A percentile compares a stretch with the other conserved stretches of the same genome.
phyloP scores from a whole-genome alignment of 2,888 invertebrate species.

The Crematogaster levior region DNA sequence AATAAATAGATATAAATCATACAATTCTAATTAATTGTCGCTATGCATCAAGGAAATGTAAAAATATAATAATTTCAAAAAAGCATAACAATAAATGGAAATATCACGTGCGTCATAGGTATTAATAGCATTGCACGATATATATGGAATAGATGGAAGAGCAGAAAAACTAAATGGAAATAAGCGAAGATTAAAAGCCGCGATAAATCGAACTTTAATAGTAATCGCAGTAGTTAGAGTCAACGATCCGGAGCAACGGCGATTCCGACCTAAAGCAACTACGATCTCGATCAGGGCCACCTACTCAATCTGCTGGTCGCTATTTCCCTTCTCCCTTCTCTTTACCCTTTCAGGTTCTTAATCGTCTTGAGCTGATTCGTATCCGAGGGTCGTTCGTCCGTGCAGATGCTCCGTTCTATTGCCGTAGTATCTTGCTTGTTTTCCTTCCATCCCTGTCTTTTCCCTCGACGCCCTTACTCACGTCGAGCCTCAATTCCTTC shows the following conservation, averaged over 20 bases:
- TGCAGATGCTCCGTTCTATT: conserved; percentile 65
- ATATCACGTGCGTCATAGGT: not conserved
- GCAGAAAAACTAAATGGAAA: not conserved
- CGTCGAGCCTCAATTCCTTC: conserved; percentile 15
- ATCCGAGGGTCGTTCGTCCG: conserved; percentile 63
- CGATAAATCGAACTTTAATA: conserved; percentile 9
- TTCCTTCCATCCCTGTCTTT: conserved; percentile 16
- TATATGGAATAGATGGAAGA: not conserved
- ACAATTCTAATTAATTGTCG: not conserved
- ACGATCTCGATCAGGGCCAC: conserved; percentile 52
- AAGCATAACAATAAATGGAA: not conserved
- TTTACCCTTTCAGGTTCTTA: conserved; percentile 61
- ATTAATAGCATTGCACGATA: not conserved
- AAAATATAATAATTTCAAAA: not conserved
- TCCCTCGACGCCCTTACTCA: not conserved
- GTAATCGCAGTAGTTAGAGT: conserved; percentile 21
- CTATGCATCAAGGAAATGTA: not conserved
- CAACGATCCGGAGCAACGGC: conserved; percentile 32
- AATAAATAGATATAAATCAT: not conserved
- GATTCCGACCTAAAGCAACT: conserved; percentile 56
- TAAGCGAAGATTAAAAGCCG: not conserved
- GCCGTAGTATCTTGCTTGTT: conserved; percentile 55
- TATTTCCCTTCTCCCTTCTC: not conserved
- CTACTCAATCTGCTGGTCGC: conserved; percentile 37
- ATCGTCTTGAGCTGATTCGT: conserved; percentile 66